These are phyloP conservation scores for Acrocephalus scirpaceus DNA, from an alignment of 2,797 vertebrate species.

Conservation along the genomic window DNA sequence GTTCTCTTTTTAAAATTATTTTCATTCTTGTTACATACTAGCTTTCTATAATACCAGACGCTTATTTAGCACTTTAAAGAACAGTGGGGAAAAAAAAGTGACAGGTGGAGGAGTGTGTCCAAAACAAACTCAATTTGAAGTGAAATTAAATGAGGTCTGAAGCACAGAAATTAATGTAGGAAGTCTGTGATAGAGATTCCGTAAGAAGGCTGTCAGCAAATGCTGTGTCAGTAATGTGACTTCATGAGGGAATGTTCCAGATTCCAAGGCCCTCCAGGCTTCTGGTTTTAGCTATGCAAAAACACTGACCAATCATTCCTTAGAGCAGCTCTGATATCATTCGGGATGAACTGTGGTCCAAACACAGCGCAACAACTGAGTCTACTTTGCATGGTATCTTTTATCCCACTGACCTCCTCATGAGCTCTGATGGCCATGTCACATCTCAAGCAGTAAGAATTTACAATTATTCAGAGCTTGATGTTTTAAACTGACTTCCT, in stretches of 20 bases:
- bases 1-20: not conserved
- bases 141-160: not conserved
- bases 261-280: not conserved
- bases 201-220: not conserved
- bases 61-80: not conserved
- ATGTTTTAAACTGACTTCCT: not conserved
- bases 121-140: not conserved
- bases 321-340: not conserved
- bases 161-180: not conserved
- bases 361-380: not conserved
- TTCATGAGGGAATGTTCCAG: not conserved
- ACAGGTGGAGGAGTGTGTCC: accelerated
- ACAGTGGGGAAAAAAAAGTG: accelerated
- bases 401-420: not conserved
- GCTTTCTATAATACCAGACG: not conserved
- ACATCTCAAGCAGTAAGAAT: not conserved
- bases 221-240: not conserved
- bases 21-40: not conserved
- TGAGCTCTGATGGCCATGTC: not conserved
- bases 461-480: not conserved
- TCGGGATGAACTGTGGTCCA: not conserved
- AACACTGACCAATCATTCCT: not conserved
- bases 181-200: not conserved
- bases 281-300: not conserved
- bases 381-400: not conserved